Evolutionary conservation across 2,113 vertebrate genomes (phyloP).

Genomic region (Cranoglanis bouderius): DNA sequence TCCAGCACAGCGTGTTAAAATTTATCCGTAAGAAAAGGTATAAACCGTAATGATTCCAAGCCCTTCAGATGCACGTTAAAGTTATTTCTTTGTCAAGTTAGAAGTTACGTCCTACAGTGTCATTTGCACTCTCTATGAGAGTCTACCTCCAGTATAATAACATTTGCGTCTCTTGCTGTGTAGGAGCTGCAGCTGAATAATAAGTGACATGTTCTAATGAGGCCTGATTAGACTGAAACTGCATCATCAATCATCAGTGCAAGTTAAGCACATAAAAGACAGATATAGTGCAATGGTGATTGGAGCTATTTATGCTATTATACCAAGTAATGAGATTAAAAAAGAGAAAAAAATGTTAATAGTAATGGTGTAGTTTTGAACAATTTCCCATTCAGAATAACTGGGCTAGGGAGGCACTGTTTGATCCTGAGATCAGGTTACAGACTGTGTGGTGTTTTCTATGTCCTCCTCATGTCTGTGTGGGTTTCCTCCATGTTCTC

Average conservation of each 20-base stretch:
- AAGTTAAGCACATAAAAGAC: constrained; percentile 41
- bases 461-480: not conserved
- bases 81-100: constrained; percentile 9
- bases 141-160: constrained; percentile 20
- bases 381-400: constrained; percentile 8
- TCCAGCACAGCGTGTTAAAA: constrained; percentile 15
- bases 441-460: too few species aligned
- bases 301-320: constrained; percentile 43
- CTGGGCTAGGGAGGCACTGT: not conserved
- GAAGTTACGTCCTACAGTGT: not conserved
- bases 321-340: constrained; percentile 16
- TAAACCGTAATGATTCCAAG: constrained; percentile 9
- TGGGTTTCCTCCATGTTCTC: not conserved
- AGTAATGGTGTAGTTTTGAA: constrained; percentile 12
- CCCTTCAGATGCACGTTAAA: not conserved
- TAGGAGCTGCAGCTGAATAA: constrained; percentile 47
- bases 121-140: constrained; percentile 22
- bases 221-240: constrained; percentile 54
- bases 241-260: constrained; percentile 54
- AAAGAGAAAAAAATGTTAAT: constrained; percentile 23
- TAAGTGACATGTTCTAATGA: constrained; percentile 55
- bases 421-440: not conserved
- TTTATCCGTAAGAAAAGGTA: not conserved
- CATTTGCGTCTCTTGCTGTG: constrained; percentile 34
- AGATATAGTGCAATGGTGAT: constrained; percentile 43